Percentiles rank a stretch among this genome's conserved stretches.
Evolutionary conservation across 30 jellyfish, hydroid and myxozoan genomes (phyloP).

Genomic region (Cassiopea xamachana): DNA sequence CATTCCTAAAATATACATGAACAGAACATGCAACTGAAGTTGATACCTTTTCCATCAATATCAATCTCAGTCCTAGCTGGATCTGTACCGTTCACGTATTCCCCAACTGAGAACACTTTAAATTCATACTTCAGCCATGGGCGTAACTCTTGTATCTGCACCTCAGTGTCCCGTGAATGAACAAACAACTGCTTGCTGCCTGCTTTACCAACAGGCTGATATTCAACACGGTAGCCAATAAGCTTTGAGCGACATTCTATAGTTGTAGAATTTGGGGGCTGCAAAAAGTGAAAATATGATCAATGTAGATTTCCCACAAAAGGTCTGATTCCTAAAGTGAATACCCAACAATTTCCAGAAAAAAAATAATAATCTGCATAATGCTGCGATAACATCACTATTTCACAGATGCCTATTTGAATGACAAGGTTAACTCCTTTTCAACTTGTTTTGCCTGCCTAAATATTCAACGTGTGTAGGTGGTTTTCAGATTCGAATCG

Average conservation of each 20-base stretch:
- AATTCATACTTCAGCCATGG: slow-evolving; percentile 13
- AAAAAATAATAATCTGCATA: too few relatives aligned
- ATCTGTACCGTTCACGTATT: not conserved
- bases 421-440: too few relatives aligned
- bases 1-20: not conserved
- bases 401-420: too few relatives aligned
- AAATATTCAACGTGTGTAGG: too few relatives aligned
- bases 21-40: not conserved
- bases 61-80: slow-evolving; percentile 1
- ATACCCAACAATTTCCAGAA: too few relatives aligned
- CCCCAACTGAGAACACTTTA: not conserved
- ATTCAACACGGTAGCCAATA: not conserved
- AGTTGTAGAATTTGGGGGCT: not conserved
- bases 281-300: not conserved
- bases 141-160: not conserved
- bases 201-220: not conserved
- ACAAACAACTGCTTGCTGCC: not conserved
- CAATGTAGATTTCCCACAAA: not conserved
- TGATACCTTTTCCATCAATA: slow-evolving; percentile 33
- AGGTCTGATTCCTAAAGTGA: too few relatives aligned
- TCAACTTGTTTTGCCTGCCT: too few relatives aligned
- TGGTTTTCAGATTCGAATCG: too few relatives aligned
- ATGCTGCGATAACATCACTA: too few relatives aligned
- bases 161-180: not conserved
- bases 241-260: not conserved